Evolutionary conservation across 2,113 vertebrate species (phyloP), one percentile per base, ranked within the genome.

Genomic region (Arvicanthis niloticus): DNA sequence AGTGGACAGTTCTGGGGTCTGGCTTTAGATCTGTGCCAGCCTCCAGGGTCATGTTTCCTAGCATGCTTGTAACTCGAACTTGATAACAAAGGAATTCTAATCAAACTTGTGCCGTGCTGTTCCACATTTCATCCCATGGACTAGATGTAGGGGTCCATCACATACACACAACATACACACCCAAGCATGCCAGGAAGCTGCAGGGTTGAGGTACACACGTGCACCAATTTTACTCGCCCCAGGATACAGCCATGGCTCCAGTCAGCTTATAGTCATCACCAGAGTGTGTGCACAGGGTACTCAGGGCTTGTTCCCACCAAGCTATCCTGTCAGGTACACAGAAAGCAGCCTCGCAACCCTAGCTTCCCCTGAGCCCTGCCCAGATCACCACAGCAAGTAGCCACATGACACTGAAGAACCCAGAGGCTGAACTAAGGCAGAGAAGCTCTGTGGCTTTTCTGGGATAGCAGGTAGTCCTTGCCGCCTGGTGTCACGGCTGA

Each of bases 91-190:
- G 68, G 9, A 42, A 62, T 26, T 53, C 34, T 11, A 60, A 62
- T 37, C 0, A 0, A 26, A 4, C 19, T 26, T 5, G 5, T 11
- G 0, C 73, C 7, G 0, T 11, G 34, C 12, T 51, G 70, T 82
- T 21, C 3, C 1, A 0, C 1, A 1, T 24, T 77, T 40, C 13
- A 29, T 17, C 13, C n/a, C n/a, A 1, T 0, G 0, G 0, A 1
- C 24, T 4, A 40, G 37, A 29, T 16, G 37, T 15, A 0, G n/a
- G 72, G 29, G 58, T 58, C 5, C 9, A 21, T 13, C 4, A 42
- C n/a, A 0, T 0, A n/a, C n/a, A n/a, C 0, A 34, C 34, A 6
- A 76, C 13, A 19, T 7, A 2, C 9, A 0, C 7, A 0, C 45
- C 85, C 2, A 1, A 42, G 34, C 60, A 31, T 34, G 16, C 42